Percentiles rank a stretch among this genome's conserved stretches.
phyloP scores from a whole-genome alignment of 2,797 vertebrate species.

The Babyrousa celebensis region DNA sequence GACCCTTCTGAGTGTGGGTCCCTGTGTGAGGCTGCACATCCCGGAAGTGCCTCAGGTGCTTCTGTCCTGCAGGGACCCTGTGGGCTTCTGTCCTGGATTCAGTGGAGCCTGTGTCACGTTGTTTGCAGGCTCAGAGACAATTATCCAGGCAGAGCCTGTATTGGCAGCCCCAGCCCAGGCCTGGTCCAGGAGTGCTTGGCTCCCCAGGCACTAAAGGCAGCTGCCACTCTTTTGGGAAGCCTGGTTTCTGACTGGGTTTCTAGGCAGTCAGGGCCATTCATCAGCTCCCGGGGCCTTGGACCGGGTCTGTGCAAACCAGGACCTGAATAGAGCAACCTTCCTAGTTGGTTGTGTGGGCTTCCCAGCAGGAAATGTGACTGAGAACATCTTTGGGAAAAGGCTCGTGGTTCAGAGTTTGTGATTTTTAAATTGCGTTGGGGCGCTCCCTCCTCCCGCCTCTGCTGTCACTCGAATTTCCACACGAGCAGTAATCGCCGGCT shows the following conservation, averaged over 20 bases:
- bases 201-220: not conserved
- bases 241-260: constrained; percentile 7
- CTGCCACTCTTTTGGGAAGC: constrained; percentile 3
- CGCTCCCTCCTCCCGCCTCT: not conserved
- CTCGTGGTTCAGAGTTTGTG: constrained; percentile 44
- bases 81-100: not conserved
- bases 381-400: constrained; percentile 8
- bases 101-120: not conserved
- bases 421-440: constrained; percentile 50
- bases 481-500: not conserved
- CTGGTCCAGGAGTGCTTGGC: not conserved
- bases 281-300: not conserved
- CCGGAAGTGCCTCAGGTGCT: not conserved
- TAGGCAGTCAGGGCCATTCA: not conserved
- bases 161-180: not conserved
- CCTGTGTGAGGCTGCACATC: not conserved
- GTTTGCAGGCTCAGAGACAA: constrained; percentile 20
- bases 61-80: not conserved
- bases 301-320: not conserved
- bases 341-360: not conserved
- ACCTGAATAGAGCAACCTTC: not conserved
- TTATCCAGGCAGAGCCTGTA: not conserved
- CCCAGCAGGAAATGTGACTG: not conserved
- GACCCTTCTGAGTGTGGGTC: not conserved
- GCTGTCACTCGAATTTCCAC: constrained; percentile 12